Evolutionary conservation across 2,888 invertebrate species (phyloP).

Genomic region (Caenorhabditis sp.): DNA sequence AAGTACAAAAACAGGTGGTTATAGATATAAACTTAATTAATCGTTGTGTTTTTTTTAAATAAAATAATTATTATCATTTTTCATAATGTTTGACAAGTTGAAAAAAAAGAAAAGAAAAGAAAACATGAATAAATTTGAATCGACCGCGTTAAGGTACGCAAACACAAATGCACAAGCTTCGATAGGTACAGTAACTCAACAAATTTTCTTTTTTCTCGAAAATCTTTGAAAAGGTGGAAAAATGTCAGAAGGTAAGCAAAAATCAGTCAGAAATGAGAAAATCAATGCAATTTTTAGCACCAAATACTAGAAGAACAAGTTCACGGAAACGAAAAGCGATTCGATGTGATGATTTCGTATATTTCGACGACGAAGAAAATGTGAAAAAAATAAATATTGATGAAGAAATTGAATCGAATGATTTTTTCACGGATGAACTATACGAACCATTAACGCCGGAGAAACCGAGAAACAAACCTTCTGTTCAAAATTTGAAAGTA

Average conservation of each 20-base stretch:
- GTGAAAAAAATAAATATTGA: background rate
- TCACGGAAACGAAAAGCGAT: background rate
- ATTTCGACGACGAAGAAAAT: background rate
- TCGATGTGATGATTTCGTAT: background rate
- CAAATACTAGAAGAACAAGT: background rate
- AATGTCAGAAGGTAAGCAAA: background rate
- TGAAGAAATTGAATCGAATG: background rate
- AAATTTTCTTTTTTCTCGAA: background rate
- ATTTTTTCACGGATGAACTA: background rate
- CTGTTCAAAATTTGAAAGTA: background rate
- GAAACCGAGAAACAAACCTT: background rate
- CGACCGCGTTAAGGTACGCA: background rate
- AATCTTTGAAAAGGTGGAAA: background rate
- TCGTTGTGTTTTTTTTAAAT: background rate
- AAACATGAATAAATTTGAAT: background rate
- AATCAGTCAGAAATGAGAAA: background rate
- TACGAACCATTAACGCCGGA: background rate
- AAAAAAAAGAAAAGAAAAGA: background rate
- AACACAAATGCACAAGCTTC: background rate
- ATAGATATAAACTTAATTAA: conserved; percentile 3
- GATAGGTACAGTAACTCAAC: background rate
- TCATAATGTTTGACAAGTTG: conserved; percentile 10
- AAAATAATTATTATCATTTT: conserved; percentile 7
- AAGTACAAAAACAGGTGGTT: conserved; percentile 26
- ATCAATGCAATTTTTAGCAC: background rate